These are phyloP conservation scores for Acanthopleura granulata DNA, from an alignment of 2,888 invertebrate genomes.

Conservation along the genomic window DNA sequence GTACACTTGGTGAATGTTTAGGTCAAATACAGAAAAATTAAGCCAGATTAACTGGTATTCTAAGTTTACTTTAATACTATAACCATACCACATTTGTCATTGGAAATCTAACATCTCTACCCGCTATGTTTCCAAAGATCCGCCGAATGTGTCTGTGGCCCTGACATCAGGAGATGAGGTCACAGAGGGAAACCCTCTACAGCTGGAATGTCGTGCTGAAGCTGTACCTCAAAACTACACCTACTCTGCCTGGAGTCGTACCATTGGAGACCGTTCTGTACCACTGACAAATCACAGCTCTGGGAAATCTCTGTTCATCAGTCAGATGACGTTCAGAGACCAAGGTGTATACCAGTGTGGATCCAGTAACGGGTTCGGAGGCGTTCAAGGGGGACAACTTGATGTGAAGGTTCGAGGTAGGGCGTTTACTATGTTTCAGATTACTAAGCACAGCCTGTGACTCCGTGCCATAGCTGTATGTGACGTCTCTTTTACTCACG, in stretches of 20 bases:
- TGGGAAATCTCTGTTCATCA: neutral
- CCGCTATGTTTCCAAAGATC: neutral
- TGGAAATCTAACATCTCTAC: too few species aligned
- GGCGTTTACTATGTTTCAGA: too few species aligned
- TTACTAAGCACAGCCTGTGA: too few species aligned
- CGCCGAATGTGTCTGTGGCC: neutral
- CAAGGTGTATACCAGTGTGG: neutral
- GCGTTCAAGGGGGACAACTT: neutral
- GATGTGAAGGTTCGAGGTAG: too few species aligned
- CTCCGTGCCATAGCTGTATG: too few species aligned
- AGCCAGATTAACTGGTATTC: too few species aligned
- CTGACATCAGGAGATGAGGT: neutral
- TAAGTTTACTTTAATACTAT: too few species aligned
- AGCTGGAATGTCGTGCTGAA: constrained; percentile 5
- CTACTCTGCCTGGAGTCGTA: neutral
- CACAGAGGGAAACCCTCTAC: neutral
- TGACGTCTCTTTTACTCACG: too few species aligned
- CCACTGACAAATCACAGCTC: neutral
- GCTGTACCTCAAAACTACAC: neutral
- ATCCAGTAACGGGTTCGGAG: neutral
- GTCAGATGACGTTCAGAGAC: neutral
- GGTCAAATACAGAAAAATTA: too few species aligned
- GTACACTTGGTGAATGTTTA: too few species aligned
- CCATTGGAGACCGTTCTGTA: neutral
- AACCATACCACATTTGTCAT: too few species aligned